phyloP scores from a whole-genome alignment of 1,140 invertebrate genomes.

The Bombus waltoni region DNA sequence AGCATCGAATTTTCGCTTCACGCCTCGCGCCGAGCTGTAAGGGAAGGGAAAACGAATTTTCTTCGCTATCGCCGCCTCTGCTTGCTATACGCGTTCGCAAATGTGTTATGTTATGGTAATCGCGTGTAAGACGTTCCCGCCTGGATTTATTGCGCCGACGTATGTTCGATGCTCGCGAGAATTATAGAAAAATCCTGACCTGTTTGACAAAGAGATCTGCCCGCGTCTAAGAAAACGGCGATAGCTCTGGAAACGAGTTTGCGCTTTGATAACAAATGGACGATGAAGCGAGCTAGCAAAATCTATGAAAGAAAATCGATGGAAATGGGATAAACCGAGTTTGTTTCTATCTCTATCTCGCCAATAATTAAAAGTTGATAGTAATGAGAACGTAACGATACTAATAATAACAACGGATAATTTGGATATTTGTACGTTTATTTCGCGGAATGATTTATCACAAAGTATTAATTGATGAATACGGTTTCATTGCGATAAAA shows the following conservation, averaged over 20 bases:
- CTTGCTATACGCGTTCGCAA: conserved; percentile 21
- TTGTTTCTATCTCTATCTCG: not conserved
- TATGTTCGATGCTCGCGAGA: conserved; percentile 8
- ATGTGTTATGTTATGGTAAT: conserved; percentile 46
- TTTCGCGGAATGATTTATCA: not conserved
- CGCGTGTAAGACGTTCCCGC: conserved; percentile 27
- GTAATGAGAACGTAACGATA: not conserved
- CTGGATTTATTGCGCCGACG: conserved; percentile 19
- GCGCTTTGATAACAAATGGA: not conserved
- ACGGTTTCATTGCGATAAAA: conserved; percentile 14
- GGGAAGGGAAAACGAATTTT: conserved; percentile 56
- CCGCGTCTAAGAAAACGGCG: not conserved
- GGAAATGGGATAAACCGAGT: not conserved
- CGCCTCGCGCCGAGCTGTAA: conserved; percentile 8
- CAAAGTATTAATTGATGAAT: conserved; percentile 9
- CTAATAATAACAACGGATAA: too few relatives aligned
- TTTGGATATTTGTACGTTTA: not conserved
- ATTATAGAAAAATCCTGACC: conserved; percentile 35
- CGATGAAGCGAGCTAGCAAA: not conserved
- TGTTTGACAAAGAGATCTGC: not conserved
- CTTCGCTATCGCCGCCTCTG: conserved; percentile 34
- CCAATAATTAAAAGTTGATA: not conserved
- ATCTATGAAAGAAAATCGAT: not conserved
- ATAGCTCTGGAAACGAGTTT: not conserved
- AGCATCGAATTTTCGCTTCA: conserved; percentile 62